Evolutionary conservation across 2,888 invertebrate species (phyloP).

Genomic region (Leucoptera coffeella): DNA sequence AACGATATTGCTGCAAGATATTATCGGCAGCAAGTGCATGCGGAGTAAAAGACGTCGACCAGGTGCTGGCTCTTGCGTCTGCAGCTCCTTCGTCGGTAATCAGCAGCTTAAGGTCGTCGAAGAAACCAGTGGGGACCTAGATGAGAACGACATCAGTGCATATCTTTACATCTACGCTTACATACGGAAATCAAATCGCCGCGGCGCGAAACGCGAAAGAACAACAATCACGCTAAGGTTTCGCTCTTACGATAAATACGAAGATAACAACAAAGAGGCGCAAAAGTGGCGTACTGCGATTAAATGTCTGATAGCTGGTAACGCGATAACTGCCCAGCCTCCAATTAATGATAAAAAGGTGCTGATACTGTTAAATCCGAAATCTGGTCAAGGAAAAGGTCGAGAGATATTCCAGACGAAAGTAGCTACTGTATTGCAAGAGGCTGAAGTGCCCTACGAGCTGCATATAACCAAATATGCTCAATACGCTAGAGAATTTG

Average conservation of each 20-base stretch:
- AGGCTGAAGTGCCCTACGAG: conserved; percentile 83
- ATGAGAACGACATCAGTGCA: conserved; percentile 72
- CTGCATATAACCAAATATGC: conserved; percentile 82
- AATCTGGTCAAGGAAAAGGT: conserved; percentile 89
- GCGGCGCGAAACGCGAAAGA: conserved; percentile 63
- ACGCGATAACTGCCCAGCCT: conserved; percentile 30
- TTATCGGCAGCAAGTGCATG: conserved; percentile 78
- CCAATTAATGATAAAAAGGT: conserved; percentile 57
- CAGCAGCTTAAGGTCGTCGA: conserved; percentile 62
- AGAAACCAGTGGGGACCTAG: conserved; percentile 61
- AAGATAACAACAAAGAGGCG: conserved; percentile 79
- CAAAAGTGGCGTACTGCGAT: conserved; percentile 76
- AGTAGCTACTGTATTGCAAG: conserved; percentile 78
- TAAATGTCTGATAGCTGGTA: conserved; percentile 58
- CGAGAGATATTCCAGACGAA: conserved; percentile 78
- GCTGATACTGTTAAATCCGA: conserved; percentile 85
- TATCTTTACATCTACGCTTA: conserved; percentile 83
- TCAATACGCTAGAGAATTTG: conserved; percentile 78
- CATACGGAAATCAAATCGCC: conserved; percentile 61
- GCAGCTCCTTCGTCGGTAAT: conserved; percentile 54
- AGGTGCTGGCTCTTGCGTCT: conserved; percentile 64
- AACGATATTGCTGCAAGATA: conserved; percentile 66
- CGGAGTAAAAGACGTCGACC: conserved; percentile 65
- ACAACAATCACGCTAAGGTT: conserved; percentile 78
- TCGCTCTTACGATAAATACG: conserved; percentile 77